These are phyloP conservation scores for Poecile montanus DNA, from an alignment of 2,797 vertebrate species.

Conservation along the genomic window DNA sequence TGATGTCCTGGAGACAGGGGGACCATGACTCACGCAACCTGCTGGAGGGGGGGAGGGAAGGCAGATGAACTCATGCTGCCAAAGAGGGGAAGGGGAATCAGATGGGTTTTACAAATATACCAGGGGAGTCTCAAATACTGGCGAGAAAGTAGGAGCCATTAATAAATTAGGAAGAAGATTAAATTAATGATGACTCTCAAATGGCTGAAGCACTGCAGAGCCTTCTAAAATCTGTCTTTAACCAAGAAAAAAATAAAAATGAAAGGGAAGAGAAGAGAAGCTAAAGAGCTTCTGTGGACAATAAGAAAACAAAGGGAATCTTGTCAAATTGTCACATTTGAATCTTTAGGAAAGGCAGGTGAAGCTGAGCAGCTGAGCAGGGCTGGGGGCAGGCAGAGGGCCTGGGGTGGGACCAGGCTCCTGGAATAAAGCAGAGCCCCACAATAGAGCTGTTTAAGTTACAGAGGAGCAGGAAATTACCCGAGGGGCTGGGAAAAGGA, in stretches of 20 bases:
- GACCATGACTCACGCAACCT: neutral
- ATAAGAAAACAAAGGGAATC: slow-evolving; percentile 12
- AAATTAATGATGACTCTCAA: slow-evolving; percentile 70
- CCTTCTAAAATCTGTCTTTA: slow-evolving; percentile 19
- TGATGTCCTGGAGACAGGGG: neutral
- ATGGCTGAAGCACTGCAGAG: slow-evolving; percentile 24
- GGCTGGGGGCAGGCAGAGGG: neutral
- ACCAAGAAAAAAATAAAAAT: neutral
- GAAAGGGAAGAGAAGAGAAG: neutral
- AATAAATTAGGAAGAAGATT: slow-evolving; percentile 68
- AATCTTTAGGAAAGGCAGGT: neutral
- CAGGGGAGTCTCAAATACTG: slow-evolving; percentile 49
- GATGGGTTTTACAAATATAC: slow-evolving; percentile 32
- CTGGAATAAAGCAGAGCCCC: neutral
- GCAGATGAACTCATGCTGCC: neutral
- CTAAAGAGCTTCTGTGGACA: neutral
- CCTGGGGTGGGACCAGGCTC: neutral
- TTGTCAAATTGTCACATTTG: neutral
- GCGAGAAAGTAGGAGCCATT: slow-evolving; percentile 50
- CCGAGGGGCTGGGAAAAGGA: slow-evolving; percentile 6
- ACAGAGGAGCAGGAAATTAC: slow-evolving; percentile 47
- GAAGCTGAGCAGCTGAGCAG: neutral
- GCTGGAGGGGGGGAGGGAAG: neutral
- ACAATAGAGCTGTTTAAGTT: slow-evolving; percentile 22
- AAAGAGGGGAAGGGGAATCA: slow-evolving; percentile 15